Evolutionary conservation across 2,888 invertebrate genomes (phyloP), one percentile per base, ranked within the genome.

Genomic region (Hartigia nigra): DNA sequence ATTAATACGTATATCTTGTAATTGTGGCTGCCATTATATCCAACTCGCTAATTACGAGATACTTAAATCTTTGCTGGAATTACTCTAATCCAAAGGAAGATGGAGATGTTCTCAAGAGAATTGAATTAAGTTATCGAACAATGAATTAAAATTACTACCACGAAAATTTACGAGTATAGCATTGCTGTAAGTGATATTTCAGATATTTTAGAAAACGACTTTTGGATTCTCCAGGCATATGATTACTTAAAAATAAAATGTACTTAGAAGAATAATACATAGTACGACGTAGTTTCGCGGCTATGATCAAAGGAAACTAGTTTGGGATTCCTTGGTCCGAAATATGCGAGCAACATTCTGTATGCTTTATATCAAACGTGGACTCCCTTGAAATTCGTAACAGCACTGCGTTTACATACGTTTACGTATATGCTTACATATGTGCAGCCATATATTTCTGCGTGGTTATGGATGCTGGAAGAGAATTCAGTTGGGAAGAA

Each of bases 301-400:
- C 82, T 77, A 86, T 83, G 86, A 88, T 88, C 87, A 88, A 88
- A 88, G 86, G 81, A 34, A 72, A 75, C 74, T 77, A 31, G 77
- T 77, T 74, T 70, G 36, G 81, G 86, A 88, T 88, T 88, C 87
- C 88, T 83, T 82, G 74, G 83, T 81, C 82, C 79, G 85, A 82
- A 88, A 87, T 82, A 87, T 81, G 82, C 86, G 78, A 82, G 84
- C 82, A 31, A 76, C 77, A 72, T 74, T 74, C 70, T 80, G 72
- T 77, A 77, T 75, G 80, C 77, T 81, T 81, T 77, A 80, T 81
- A 80, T 80, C 80, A 78, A 81, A 81, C 78, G 77, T 37, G 77
- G n/a, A 31, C 34, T 23, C 31, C 55, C 39, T 31, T 34, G 72
- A 31, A 32, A 34, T 23, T 72, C 72, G 32, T 34, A 34, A 31